Conservation (phyloP, 2,113 vertebrate genomes). For the Podocnemis expansa region DNA sequence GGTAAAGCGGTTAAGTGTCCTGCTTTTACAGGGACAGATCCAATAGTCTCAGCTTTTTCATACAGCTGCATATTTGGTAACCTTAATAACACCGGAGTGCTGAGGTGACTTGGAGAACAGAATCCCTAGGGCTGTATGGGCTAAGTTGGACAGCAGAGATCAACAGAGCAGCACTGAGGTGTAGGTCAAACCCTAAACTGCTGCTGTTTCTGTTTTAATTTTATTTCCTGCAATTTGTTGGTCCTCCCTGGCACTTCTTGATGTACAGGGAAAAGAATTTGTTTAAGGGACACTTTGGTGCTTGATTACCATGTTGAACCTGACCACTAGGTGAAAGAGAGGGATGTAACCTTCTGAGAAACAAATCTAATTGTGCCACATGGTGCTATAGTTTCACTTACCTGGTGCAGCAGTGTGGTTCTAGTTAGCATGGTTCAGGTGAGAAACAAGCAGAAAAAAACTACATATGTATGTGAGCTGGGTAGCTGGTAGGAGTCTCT, state of each 20-base stretch:
- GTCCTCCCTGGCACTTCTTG: not conserved
- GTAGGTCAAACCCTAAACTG: not conserved
- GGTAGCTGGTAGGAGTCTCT: accelerated
- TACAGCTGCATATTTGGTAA: no score
- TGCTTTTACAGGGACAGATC: no score
- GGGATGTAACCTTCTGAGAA: not conserved
- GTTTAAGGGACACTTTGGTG: accelerated
- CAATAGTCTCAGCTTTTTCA: no score
- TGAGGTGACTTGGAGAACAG: not conserved
- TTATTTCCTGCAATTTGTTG: no score
- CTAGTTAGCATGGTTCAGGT: accelerated
- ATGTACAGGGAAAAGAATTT: accelerated
- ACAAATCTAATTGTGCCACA: not conserved
- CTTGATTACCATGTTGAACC: not conserved
- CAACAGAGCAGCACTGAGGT: not conserved
- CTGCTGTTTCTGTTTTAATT: no score
- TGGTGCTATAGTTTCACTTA: accelerated
- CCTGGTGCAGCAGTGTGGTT: accelerated
- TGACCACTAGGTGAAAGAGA: not conserved
- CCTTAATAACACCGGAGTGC: not conserved
- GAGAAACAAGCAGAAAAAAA: not conserved
- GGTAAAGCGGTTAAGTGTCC: no score
- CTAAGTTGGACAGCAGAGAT: not conserved
- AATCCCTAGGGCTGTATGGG: not conserved
- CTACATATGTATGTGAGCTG: accelerated